Percentiles rank a stretch among this genome's conserved stretches.
phyloP scores from a whole-genome alignment of 1,140 invertebrate species.

The Plodia interpunctella region DNA sequence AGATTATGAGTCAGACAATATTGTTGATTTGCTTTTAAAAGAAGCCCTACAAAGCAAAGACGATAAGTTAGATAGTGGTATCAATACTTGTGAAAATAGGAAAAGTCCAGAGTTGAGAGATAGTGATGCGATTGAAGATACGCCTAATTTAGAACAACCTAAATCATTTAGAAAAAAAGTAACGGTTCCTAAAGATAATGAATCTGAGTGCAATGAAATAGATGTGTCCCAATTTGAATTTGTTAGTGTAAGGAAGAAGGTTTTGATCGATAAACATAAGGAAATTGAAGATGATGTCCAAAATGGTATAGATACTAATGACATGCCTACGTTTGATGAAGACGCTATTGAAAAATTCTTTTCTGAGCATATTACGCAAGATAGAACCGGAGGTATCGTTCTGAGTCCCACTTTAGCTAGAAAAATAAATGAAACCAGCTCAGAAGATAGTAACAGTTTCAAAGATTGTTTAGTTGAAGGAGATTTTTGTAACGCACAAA shows the following conservation, averaged over 20 bases:
- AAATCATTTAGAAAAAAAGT: constrained; percentile 13
- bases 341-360: constrained; percentile 48
- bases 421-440: constrained; percentile 51
- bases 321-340: constrained; percentile 19
- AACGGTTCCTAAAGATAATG: background rate
- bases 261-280: constrained; percentile 15
- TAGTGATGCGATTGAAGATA: constrained; percentile 27
- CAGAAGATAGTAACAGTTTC: constrained; percentile 38
- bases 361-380: constrained; percentile 41
- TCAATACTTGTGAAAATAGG: constrained; percentile 27
- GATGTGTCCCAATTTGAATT: constrained; percentile 33
- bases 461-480: constrained; percentile 17
- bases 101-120: constrained; percentile 19
- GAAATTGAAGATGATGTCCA: background rate
- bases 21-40: constrained; percentile 43
- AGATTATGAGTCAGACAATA: constrained; percentile 37
- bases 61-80: constrained; percentile 19
- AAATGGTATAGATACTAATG: constrained; percentile 11
- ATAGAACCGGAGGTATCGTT: constrained; percentile 25
- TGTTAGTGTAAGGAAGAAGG: constrained; percentile 21
- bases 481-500: background rate
- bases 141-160: constrained; percentile 13
- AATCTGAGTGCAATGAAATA: constrained; percentile 38
- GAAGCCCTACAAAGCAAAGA: constrained; percentile 42
- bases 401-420: constrained; percentile 48